Evolutionary conservation across 2,113 vertebrate genomes (phyloP).

Genomic region (Tricholaema leucomelas): DNA sequence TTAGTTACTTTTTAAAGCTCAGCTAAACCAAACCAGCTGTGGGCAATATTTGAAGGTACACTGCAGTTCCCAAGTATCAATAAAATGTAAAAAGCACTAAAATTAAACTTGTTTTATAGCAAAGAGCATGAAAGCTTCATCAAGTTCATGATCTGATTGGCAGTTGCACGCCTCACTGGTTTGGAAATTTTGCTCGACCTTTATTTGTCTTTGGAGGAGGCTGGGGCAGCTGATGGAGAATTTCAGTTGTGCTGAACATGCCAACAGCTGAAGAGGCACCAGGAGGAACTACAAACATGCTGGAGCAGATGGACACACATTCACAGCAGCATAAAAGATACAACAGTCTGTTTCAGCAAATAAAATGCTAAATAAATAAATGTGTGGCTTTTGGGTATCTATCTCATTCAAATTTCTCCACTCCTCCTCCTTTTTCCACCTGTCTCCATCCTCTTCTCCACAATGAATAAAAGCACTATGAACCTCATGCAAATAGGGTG

Average conservation of each 20-base stretch:
- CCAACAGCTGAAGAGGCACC: slow-evolving; percentile 31
- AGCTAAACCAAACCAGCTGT: not conserved
- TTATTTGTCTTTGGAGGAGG: slow-evolving; percentile 23
- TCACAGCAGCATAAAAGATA: slow-evolving; percentile 68
- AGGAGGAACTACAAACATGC: slow-evolving; percentile 7
- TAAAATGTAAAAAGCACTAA: not conserved
- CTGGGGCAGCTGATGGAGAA: slow-evolving; percentile 10
- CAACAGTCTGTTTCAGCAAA: not conserved
- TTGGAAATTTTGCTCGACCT: not conserved
- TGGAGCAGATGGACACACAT: slow-evolving; percentile 73
- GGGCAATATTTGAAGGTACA: not conserved
- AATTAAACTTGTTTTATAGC: slow-evolving; percentile 1
- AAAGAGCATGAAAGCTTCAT: not conserved
- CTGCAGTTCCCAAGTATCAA: not conserved
- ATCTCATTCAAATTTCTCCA: slow-evolving; percentile 12
- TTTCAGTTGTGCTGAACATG: not conserved
- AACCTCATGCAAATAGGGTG: not conserved
- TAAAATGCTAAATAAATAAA: not conserved
- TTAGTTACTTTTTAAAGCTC: not conserved
- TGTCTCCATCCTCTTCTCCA: not conserved
- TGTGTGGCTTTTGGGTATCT: slow-evolving; percentile 43
- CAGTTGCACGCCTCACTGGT: not conserved
- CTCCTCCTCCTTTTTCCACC: slow-evolving; percentile 62
- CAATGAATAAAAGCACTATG: not conserved
- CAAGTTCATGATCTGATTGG: not conserved